Percentiles rank a stretch among this genome's conserved stretches.
Conservation (phyloP, 2,113 vertebrate genomes). For the Lophotis ruficrista region DNA sequence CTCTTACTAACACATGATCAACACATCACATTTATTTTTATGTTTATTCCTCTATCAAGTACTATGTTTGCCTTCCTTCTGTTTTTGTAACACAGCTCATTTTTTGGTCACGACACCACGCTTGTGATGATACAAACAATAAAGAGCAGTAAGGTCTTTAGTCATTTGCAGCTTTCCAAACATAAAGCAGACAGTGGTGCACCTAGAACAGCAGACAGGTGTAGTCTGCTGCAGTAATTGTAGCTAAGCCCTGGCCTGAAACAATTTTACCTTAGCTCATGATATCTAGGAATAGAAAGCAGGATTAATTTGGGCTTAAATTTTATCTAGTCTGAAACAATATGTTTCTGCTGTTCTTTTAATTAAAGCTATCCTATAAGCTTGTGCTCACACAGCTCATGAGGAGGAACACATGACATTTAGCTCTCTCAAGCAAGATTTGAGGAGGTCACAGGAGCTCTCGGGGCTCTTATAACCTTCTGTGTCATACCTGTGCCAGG, state of each 20-base stretch:
- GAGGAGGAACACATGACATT: neutral
- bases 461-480: neutral
- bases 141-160: neutral
- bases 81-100: rapidly evolving
- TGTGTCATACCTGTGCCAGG: neutral
- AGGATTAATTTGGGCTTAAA: neutral
- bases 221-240: rapidly evolving
- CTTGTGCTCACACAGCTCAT: neutral
- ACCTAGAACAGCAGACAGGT: neutral
- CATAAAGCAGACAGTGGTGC: neutral
- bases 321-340: neutral
- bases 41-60: neutral
- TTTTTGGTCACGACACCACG: neutral
- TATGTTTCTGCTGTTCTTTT: neutral
- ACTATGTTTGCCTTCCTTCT: neutral
- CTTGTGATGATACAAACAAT: neutral
- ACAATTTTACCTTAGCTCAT: neutral
- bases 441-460: neutral
- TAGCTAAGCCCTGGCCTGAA: neutral
- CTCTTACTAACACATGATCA: neutral
- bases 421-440: neutral
- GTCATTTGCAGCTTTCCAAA: neutral
- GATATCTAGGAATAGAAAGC: neutral
- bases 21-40: neutral
- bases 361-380: neutral